phyloP scores from a whole-genome alignment of 2,113 vertebrate genomes.

The Ariopsis seemanni region DNA sequence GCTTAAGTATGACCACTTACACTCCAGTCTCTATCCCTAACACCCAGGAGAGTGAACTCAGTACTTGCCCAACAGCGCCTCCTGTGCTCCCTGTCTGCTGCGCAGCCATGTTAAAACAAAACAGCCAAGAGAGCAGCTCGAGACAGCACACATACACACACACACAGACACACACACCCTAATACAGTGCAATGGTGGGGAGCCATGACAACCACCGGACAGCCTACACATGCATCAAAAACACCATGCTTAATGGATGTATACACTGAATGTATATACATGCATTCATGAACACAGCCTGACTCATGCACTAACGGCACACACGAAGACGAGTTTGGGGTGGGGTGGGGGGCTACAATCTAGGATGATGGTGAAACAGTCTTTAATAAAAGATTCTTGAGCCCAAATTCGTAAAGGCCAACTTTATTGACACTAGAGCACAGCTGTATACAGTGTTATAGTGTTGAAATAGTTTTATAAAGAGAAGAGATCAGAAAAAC shows the following conservation, averaged over 20 bases:
- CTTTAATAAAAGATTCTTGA: conserved; percentile 76
- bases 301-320: conserved; percentile 41
- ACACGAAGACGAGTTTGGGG: conserved; percentile 29
- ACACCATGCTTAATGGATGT: conserved; percentile 29
- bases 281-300: conserved; percentile 23
- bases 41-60: conserved; percentile 36
- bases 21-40: conserved; percentile 40
- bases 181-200: conserved; percentile 21
- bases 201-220: conserved; percentile 21
- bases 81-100: conserved; percentile 50
- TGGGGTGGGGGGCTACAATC: conserved; percentile 31
- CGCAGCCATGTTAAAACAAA: conserved; percentile 47
- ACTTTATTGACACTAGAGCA: conserved; percentile 88
- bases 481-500: conserved; percentile 43
- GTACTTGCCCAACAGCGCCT: conserved; percentile 52
- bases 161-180: not conserved
- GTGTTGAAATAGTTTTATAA: conserved; percentile 53
- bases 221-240: conserved; percentile 21
- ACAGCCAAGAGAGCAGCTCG: conserved; percentile 27
- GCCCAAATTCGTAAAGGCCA: conserved; percentile 82
- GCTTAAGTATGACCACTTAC: conserved; percentile 24
- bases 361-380: conserved; percentile 51
- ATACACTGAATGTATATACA: conserved; percentile 35
- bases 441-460: conserved; percentile 77
- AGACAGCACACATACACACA: not conserved